Percentiles rank a stretch among this genome's conserved stretches.
phyloP scores from a whole-genome alignment of 2,113 vertebrate species.

The Cyphomyrus discorhynchus region DNA sequence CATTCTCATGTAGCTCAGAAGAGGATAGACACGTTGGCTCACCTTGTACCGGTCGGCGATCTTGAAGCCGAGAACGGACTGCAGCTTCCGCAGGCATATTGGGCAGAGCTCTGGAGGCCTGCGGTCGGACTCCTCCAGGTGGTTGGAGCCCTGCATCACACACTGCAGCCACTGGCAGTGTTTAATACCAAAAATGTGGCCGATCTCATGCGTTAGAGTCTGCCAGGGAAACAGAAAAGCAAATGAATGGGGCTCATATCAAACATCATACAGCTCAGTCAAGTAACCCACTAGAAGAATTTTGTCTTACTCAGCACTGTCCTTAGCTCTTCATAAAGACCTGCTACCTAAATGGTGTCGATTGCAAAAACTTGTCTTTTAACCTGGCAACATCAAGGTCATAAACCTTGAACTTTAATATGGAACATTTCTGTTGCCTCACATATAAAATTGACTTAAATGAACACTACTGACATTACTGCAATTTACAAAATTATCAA shows the following conservation, averaged over 20 bases:
- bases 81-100: conserved; percentile 57
- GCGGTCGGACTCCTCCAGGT: conserved; percentile 58
- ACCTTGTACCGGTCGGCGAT: conserved; percentile 41
- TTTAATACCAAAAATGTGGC: conserved; percentile 57
- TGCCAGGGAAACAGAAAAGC: conserved; percentile 22
- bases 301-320: background rate
- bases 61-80: conserved; percentile 47
- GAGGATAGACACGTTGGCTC: background rate
- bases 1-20: background rate
- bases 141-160: conserved; percentile 68
- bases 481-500: background rate
- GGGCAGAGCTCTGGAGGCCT: conserved; percentile 59
- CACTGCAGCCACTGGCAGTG: conserved; percentile 66
- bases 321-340: background rate
- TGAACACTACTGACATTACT: background rate
- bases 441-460: background rate
- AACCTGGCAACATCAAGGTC: background rate
- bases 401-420: background rate
- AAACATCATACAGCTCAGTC: background rate
- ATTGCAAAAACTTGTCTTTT: background rate
- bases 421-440: background rate
- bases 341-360: background rate
- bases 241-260: background rate
- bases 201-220: conserved; percentile 60
- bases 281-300: background rate